A percentile compares a stretch with the other conserved stretches of the same genome.
These are phyloP conservation scores for Ellobius talpinus DNA, from an alignment of 2,113 vertebrate species.

Conservation along the genomic window DNA sequence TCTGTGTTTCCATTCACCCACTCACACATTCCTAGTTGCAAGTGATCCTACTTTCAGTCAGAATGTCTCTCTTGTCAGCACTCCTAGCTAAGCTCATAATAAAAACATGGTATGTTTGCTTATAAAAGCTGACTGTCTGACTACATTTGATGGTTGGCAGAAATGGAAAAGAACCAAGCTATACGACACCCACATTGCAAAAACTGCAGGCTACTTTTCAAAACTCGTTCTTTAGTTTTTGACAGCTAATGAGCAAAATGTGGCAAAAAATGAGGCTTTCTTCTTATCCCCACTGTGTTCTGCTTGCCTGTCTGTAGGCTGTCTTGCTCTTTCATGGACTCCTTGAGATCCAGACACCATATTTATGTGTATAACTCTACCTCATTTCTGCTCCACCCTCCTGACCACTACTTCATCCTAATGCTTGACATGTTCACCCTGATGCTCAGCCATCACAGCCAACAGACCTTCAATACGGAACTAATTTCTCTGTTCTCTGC, in stretches of 20 bases:
- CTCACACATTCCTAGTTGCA: slow-evolving; percentile 35
- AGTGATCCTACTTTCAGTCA: slow-evolving; percentile 34
- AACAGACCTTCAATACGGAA: neutral
- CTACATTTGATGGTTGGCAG: slow-evolving; percentile 53
- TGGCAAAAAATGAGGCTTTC: slow-evolving; percentile 14
- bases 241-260: neutral
- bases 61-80: slow-evolving; percentile 7
- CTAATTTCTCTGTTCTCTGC: neutral
- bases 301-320: neutral
- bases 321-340: neutral
- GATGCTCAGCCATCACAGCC: neutral
- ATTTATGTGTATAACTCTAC: neutral
- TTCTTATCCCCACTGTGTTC: neutral
- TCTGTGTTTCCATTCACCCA: slow-evolving; percentile 13
- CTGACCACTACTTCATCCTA: neutral
- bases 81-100: slow-evolving; percentile 57
- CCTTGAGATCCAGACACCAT: neutral
- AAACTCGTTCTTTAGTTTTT: slow-evolving; percentile 65
- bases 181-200: slow-evolving; percentile 1
- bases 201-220: slow-evolving; percentile 53
- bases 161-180: slow-evolving; percentile 47
- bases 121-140: slow-evolving; percentile 35
- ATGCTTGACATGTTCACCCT: neutral
- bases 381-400: neutral
- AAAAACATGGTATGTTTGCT: slow-evolving; percentile 52